Evolutionary conservation across 1,140 invertebrate species (phyloP).

Genomic region (Bombyx mori): ASM3026992v2 NC_085129.1:183001-183500

Average conservation of each 20-base stretch:
- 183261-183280: conserved; percentile 40
- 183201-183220: neutral
- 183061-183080: conserved; percentile 11
- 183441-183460: too few relatives aligned
- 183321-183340: too few relatives aligned
- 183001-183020: neutral
- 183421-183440: too few relatives aligned
- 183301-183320: conserved; percentile 2
- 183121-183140: conserved; percentile 24
- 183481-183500: too few relatives aligned
- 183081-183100: conserved; percentile 18
- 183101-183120: conserved; percentile 9
- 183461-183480: too few relatives aligned
- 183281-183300: conserved; percentile 34
- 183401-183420: too few relatives aligned
- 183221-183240: conserved; percentile 34
- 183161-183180: conserved; percentile 36
- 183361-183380: too few relatives aligned
- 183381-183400: too few relatives aligned
- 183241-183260: conserved; percentile 43
- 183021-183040: neutral
- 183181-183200: conserved; percentile 14
- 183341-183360: too few relatives aligned
- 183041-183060: too few relatives aligned
- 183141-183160: conserved; percentile 37